A percentile compares a stretch with the other conserved stretches of the same genome.
Conservation (phyloP, 2,797 vertebrate species). For the Sebastes taczanowskii region DNA sequence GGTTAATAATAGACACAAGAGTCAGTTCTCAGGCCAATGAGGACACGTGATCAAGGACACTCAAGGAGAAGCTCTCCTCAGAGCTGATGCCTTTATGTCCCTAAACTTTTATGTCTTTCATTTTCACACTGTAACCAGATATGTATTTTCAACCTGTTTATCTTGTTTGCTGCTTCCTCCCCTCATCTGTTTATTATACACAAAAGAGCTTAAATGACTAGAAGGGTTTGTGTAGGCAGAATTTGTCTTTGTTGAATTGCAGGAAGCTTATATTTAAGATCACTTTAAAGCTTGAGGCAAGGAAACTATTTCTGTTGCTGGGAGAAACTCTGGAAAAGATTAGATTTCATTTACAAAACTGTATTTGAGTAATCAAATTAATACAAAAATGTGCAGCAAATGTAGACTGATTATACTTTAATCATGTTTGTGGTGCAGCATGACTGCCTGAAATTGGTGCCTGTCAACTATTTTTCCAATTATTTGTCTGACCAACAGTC, state of each 20-base stretch:
- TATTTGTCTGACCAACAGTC: background rate
- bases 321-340: background rate
- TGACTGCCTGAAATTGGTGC: background rate
- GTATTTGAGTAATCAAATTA: background rate
- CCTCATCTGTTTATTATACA: background rate
- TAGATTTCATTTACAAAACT: background rate
- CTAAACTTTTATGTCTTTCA: background rate
- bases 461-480: background rate
- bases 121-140: background rate
- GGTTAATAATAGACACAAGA: slow-evolving; percentile 50
- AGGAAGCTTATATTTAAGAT: background rate
- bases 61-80: background rate
- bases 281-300: background rate
- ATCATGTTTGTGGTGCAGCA: background rate
- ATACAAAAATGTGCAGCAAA: background rate
- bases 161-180: background rate
- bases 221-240: background rate
- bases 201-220: background rate
- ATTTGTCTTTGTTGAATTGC: background rate
- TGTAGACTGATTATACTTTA: background rate
- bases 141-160: background rate
- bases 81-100: background rate
- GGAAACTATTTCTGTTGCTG: background rate
- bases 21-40: background rate
- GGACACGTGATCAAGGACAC: background rate